Evolutionary conservation across 2,797 vertebrate species (phyloP).

Genomic region (Chromobotia macracanthus): DNA sequence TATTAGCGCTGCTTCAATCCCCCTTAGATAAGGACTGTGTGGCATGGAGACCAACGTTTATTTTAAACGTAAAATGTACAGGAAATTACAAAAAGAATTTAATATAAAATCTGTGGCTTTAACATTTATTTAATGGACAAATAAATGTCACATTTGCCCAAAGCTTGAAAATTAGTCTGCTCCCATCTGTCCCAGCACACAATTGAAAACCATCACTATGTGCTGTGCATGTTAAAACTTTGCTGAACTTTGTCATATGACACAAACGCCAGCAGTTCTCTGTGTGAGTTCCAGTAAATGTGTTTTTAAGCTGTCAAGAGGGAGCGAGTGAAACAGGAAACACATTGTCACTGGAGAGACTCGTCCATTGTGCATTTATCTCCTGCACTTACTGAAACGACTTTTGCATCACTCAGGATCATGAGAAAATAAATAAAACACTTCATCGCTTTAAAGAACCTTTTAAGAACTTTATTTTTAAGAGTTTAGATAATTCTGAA

Average conservation of each 20-base stretch:
- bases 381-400: neutral
- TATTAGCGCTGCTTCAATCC: neutral
- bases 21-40: neutral
- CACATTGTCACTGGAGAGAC: slow-evolving; percentile 64
- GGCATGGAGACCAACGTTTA: neutral
- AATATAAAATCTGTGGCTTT: neutral
- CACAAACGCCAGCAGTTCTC: slow-evolving; percentile 63
- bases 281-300: slow-evolving; percentile 7
- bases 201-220: neutral
- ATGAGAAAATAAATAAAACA: too few species aligned
- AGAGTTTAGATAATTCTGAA: too few species aligned
- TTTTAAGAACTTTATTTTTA: too few species aligned
- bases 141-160: neutral
- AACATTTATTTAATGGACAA: neutral
- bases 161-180: neutral
- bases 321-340: slow-evolving; percentile 60
- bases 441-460: too few species aligned
- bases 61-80: neutral
- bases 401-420: too few species aligned
- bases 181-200: neutral
- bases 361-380: slow-evolving; percentile 68
- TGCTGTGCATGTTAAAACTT: slow-evolving; percentile 4
- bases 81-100: neutral
- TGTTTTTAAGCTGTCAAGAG: slow-evolving; percentile 59
- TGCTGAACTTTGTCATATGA: slow-evolving; percentile 70